Evolutionary conservation across 2,113 vertebrate species (phyloP).

Genomic region (Tetrao urogallus): DNA sequence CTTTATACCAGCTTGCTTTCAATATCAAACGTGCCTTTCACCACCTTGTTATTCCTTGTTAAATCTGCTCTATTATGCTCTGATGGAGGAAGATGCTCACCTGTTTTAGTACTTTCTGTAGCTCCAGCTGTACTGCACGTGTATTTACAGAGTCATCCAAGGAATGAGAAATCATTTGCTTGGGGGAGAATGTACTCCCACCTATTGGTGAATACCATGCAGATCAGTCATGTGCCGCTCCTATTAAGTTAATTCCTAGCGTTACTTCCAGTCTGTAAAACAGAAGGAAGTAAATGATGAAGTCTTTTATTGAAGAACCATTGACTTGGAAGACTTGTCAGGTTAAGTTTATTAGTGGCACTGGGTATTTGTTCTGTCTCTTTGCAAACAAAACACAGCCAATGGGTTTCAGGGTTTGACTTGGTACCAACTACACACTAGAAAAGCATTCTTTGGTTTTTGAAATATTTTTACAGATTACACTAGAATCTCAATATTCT

Average conservation of each 20-base stretch:
- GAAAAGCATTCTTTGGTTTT: background rate
- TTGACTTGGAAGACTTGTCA: background rate
- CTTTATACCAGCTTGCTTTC: background rate
- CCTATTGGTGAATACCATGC: background rate
- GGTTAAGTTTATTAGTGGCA: background rate
- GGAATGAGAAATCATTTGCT: background rate
- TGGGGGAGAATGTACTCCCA: background rate
- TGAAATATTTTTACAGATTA: background rate
- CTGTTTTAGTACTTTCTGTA: constrained; percentile 4
- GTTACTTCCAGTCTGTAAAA: background rate
- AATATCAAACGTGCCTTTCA: background rate
- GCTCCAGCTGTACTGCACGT: background rate
- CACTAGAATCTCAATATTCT: background rate
- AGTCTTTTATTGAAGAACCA: background rate
- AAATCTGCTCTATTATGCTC: background rate
- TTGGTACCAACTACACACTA: background rate
- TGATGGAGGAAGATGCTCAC: background rate
- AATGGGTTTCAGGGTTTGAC: background rate
- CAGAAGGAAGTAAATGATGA: background rate
- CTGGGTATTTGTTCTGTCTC: background rate
- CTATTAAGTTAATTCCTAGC: background rate
- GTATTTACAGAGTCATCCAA: background rate
- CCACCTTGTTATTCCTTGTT: background rate
- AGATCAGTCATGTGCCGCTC: background rate
- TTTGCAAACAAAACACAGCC: background rate